phyloP scores from a whole-genome alignment of 2,888 invertebrate species.

The Uloborus plumipes region DNA sequence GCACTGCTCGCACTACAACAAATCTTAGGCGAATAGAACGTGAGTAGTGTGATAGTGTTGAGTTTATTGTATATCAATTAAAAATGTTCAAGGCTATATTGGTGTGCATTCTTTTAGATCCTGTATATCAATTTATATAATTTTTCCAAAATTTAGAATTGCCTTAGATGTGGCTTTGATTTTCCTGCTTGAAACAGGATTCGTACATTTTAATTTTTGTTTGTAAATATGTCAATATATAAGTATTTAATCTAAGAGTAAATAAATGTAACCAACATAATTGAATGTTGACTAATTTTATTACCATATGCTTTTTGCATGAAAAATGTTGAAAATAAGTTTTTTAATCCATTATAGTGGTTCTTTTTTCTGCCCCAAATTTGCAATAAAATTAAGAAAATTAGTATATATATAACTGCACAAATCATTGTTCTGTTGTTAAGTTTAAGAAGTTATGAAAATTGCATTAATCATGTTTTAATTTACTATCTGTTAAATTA shows the following conservation, averaged over 20 bases:
- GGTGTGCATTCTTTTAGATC: slow-evolving; percentile 62
- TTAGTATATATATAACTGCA: slow-evolving; percentile 41
- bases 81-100: slow-evolving; percentile 63
- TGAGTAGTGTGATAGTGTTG: slow-evolving; percentile 64
- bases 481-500: not conserved
- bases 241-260: slow-evolving; percentile 50
- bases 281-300: slow-evolving; percentile 48
- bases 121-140: slow-evolving; percentile 40
- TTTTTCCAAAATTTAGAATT: slow-evolving; percentile 33
- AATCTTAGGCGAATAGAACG: slow-evolving; percentile 62
- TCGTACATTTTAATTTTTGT: slow-evolving; percentile 34
- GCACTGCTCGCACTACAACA: slow-evolving; percentile 64
- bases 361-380: slow-evolving; percentile 8
- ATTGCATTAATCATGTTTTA: slow-evolving; percentile 46
- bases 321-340: slow-evolving; percentile 22
- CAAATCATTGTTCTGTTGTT: slow-evolving; percentile 55
- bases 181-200: slow-evolving; percentile 53
- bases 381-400: not conserved
- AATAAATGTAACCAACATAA: slow-evolving; percentile 54
- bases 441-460: slow-evolving; percentile 54
- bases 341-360: slow-evolving; percentile 29
- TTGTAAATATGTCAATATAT: slow-evolving; percentile 58
- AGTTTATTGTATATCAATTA: slow-evolving; percentile 61
- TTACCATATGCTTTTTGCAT: slow-evolving; percentile 52
- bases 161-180: slow-evolving; percentile 58